Evolutionary conservation across 2,888 invertebrate genomes (phyloP), one percentile per base, ranked within the genome.

Genomic region (Bhutanitis thaidina): DNA sequence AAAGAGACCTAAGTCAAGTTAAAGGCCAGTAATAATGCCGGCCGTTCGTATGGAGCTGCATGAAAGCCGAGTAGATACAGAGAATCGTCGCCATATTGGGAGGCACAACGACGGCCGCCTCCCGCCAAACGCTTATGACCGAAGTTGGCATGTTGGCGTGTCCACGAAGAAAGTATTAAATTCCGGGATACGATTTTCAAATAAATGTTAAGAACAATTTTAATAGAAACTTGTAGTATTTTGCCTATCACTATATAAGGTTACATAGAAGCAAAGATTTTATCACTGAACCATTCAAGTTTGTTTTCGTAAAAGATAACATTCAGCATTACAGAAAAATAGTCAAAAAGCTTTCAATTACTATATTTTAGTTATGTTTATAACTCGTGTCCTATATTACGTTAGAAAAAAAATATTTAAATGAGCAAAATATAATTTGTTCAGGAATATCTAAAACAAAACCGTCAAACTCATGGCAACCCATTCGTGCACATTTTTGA

Each of bases 1-100:
- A 43, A 41, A 36, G 35, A 27, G 20, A 16, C 36, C 20, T 30
- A 25, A 13, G 29, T 37, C 25, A 30, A 25, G 30, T 15, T 43
- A 37, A 37, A 43, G 35, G 36, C 12, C 36, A 43, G 14, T 43
- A 43, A 49, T 35, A 40, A 48, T n/a, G n/a, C n/a, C n/a, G n/a
- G 40, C 40, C 14, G 10, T 49, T 48, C 36, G 29, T 20, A 43
- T 43, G 43, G 20, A 16, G 37, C 20, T 37, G 39, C 13, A 40
- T 39, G 34, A 34, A 48, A 35, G 27, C 27, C 25, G 34, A 32
- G 39, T 40, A 35, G 48, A 20, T 40, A 34, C 40, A 14, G 15
- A 34, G 39, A 30, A 30, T 30, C 39, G 27, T 48, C 35, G 15
- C 48, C 48, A 30, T 49, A 49, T 43, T 29, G 13, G 49, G 36